Percentiles rank a stretch among this genome's conserved stretches.
These are phyloP conservation scores for Caenorhabditis becei DNA, from an alignment of 2,888 invertebrate genomes.

Conservation along the genomic window DNA sequence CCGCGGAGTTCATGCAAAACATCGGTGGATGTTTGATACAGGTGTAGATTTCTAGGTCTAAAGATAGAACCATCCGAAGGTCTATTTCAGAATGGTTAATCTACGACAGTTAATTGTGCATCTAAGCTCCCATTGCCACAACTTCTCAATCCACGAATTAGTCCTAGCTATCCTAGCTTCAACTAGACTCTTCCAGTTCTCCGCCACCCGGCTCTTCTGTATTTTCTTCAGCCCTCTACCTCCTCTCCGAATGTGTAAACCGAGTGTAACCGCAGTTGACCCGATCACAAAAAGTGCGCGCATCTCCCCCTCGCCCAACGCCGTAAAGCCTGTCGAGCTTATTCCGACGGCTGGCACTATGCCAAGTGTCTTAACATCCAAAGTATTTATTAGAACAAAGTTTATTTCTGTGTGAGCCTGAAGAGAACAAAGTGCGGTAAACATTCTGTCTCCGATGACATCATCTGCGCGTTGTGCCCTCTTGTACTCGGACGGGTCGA, in stretches of 20 bases:
- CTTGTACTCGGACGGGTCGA: neutral
- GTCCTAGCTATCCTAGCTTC: too few species aligned
- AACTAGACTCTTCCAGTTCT: too few species aligned
- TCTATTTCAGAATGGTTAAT: too few species aligned
- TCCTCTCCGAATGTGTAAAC: slow-evolving; percentile 3
- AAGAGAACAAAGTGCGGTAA: slow-evolving; percentile 30
- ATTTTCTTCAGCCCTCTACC: neutral
- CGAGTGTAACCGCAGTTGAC: slow-evolving; percentile 54
- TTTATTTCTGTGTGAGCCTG: slow-evolving; percentile 10
- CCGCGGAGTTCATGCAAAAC: slow-evolving; percentile 10
- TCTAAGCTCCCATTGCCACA: too few species aligned
- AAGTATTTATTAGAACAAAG: slow-evolving; percentile 8
- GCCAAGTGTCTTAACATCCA: slow-evolving; percentile 24
- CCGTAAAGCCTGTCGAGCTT: slow-evolving; percentile 48
- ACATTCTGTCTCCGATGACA: slow-evolving; percentile 24
- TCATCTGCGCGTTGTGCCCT: neutral
- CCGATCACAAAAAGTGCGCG: slow-evolving; percentile 56
- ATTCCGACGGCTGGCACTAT: slow-evolving; percentile 41
- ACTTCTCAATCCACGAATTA: too few species aligned
- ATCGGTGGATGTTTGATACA: too few species aligned
- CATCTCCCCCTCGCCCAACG: neutral
- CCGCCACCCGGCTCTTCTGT: neutral
- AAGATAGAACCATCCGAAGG: too few species aligned
- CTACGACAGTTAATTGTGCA: too few species aligned
- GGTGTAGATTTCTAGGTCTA: too few species aligned